Base-by-base conservation (phyloP, 2,797 vertebrate species). In the Apodemus agrarius region DNA sequence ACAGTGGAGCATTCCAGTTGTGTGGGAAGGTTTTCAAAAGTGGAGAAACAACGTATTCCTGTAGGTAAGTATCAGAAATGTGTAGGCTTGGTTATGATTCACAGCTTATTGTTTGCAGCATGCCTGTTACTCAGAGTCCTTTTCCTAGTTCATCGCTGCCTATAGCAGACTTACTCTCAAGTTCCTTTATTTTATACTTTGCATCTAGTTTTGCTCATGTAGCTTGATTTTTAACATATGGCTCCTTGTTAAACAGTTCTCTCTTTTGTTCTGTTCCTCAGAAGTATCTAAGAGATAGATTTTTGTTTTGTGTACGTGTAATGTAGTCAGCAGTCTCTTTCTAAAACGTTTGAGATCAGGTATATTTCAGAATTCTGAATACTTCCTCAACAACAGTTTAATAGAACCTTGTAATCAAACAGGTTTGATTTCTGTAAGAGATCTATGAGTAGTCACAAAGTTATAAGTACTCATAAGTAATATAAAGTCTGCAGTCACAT, bases 21-120 rank as follows among this genome's bases (percentile, higher is more conserved):
- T 99, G 99, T 98, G 99, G 99, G 16, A 99, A 99, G 83, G 99
- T 99, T 85, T 99, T 99, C 98, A 99, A 99, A 99, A 99, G 99
- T 97, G 99, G 99, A 81, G 99, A 99, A 98, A 99, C 99, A 0
- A 99, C 99, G 1, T 99, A 99, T 98, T 99, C 99, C 80, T 99
- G 99, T 99, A 99, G 99, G 99, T 99, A 98, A 98, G 99, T 97
- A 91, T 87, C 89, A 93, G 85, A 96, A 83, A 79, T 95, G 26
- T 94, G 59, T 0, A 63, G 61, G 57, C 78, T 85, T 87, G 52
- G 24, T 94, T 91, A 75, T 85, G 40, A 19, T 29, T 40, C 54
- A 40, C 9, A 24, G 78, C 13, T 95, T 91, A 81, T 80, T 6
- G 24, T 19, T 87, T 5, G 29, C n/a, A 74, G 93, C 46, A 14